Base-by-base conservation (phyloP, 2,888 invertebrate genomes). In the Caenorhabditis sp. region DNA sequence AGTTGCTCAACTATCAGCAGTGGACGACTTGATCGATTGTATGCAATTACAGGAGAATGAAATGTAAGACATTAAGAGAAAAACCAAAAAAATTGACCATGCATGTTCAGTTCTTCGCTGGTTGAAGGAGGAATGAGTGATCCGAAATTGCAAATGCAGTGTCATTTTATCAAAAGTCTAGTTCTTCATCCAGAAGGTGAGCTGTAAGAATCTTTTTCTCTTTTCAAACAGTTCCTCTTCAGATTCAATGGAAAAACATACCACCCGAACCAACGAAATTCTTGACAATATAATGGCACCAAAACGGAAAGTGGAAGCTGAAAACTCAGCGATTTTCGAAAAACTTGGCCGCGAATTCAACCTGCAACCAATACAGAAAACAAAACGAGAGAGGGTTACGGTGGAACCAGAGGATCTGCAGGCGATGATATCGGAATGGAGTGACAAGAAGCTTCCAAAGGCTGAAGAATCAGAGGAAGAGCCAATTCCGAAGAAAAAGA, bases 21-120 rank as follows among this genome's bases (percentile, higher is more conserved):
- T 86, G 14, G 86, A 86, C 63, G 83, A 85, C 44, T 54, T 86
- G n/a, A 86, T 86, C 35, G 85, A 86, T 72, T 31, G 44, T 5
- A 83, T 85, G 83, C 75, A 73, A 35, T 44, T 85, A 19, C 38
- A 66, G 8, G 73, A 74, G 26, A 47, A 26, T 7, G 68, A 72
- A 14, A 80, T 66, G 85, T 85, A n/a, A n/a, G n/a, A n/a, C n/a
- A n/a, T n/a, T n/a, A n/a, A n/a, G 26, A 38, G 66, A 7, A 41
- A 38, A 61, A 12, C 54, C 7, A 26, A 26, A n/a, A n/a, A n/a
- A 7, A 26, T 22, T 26, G 26, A 54, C 1, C 10, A 19, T 1
- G 12, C 26, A 16, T 44, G 47, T 79, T 35, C 70, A 79, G 75
- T n/a, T 56, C 70, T 3, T 64, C 31, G 7, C 61, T 72, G 16